Conservation (phyloP, 2,888 invertebrate species). For the Chloroclysta siterata region DNA sequence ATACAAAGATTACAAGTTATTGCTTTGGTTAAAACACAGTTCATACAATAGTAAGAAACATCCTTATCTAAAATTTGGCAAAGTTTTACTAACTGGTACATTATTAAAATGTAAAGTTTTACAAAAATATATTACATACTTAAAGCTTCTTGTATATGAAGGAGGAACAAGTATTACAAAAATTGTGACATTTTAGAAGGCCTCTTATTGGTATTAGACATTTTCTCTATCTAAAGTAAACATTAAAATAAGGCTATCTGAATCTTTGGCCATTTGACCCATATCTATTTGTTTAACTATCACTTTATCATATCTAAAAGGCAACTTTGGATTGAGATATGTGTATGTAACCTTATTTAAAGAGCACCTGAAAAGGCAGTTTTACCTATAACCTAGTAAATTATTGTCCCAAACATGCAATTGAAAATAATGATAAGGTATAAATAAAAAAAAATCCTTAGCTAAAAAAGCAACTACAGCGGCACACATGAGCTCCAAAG, state of each 20-base stretch:
- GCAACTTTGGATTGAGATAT: slow-evolving; percentile 83
- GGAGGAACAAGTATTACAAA: slow-evolving; percentile 65
- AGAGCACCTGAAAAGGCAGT: slow-evolving; percentile 81
- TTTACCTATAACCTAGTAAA: slow-evolving; percentile 65
- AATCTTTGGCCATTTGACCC: slow-evolving; percentile 76
- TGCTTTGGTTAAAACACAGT: slow-evolving; percentile 83
- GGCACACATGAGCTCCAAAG: slow-evolving; percentile 75
- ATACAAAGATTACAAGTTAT: slow-evolving; percentile 74
- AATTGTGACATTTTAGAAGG: slow-evolving; percentile 68
- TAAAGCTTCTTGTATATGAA: slow-evolving; percentile 66
- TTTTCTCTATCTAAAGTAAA: slow-evolving; percentile 72
- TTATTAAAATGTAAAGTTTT: slow-evolving; percentile 63
- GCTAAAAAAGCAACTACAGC: slow-evolving; percentile 77
- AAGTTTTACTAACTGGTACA: slow-evolving; percentile 67
- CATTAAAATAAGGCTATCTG: slow-evolving; percentile 69
- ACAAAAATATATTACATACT: slow-evolving; percentile 69
- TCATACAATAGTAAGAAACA: slow-evolving; percentile 71
- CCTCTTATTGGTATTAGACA: slow-evolving; percentile 60
- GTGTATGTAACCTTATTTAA: slow-evolving; percentile 74
- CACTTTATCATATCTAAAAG: slow-evolving; percentile 83
- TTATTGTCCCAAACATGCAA: slow-evolving; percentile 74
- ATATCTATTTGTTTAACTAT: slow-evolving; percentile 73
- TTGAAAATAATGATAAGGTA: slow-evolving; percentile 59
- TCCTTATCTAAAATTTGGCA: slow-evolving; percentile 80
- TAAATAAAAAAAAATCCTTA: slow-evolving; percentile 52